These are phyloP conservation scores for Andrena haemorrhoa DNA, from an alignment of 2,888 invertebrate genomes.

Conservation along the genomic window DNA sequence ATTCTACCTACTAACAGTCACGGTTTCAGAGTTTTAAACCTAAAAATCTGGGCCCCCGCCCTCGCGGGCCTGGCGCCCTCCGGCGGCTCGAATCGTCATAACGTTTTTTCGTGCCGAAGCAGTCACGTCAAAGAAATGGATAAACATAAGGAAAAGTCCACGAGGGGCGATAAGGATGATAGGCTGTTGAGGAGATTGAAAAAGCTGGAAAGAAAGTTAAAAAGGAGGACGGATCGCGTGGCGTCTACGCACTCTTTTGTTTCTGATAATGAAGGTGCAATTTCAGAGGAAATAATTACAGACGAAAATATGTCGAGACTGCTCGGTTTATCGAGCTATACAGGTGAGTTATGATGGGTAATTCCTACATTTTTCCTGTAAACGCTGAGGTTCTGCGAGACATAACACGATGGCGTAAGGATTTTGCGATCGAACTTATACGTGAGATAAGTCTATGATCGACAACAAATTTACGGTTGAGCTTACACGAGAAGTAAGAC, in stretches of 20 bases:
- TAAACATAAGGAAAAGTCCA: background rate
- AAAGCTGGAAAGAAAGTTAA: background rate
- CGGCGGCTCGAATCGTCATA: background rate
- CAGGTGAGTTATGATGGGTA: background rate
- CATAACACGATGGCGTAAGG: background rate
- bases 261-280: background rate
- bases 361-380: background rate
- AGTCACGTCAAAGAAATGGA: background rate
- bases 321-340: background rate
- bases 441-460: background rate
- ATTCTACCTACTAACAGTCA: no score
- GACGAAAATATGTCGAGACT: background rate
- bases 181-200: background rate
- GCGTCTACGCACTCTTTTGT: no score
- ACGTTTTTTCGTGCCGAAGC: slow-evolving; percentile 4
- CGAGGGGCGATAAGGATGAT: background rate
- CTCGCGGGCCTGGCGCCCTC: no score
- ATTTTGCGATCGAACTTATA: slow-evolving; percentile 2
- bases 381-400: background rate
- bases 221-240: background rate
- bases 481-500: background rate
- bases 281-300: background rate
- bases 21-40: no score
- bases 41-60: no score
- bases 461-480: background rate